Evolutionary conservation across 1,140 invertebrate genomes (phyloP), one percentile per base, ranked within the genome.

Genomic region (Drosophila truncata): DNA sequence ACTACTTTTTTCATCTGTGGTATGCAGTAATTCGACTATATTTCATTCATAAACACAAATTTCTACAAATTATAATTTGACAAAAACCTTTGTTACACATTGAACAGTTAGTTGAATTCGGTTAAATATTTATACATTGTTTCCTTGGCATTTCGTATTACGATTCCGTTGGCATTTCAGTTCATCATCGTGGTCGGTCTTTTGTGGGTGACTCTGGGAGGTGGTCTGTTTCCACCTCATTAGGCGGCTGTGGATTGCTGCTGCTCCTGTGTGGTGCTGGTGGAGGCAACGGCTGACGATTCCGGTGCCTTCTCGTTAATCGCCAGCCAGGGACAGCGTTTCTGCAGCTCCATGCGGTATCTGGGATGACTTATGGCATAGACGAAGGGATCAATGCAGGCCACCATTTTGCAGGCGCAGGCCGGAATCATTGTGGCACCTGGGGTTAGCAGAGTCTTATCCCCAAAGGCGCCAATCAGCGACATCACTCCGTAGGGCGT

Each of bases 361-460:
- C 95, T 95, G n/a, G 97, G 97, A 94, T 98, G 97, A 91, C 96
- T 97, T 65, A 98, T 97, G 13, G 97, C 97, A 84, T 97, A 97
- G 6, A 97, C 96, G 86, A 97, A 97, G 0, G 97, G 97, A 93
- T 98, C 97, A 58, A 98, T 94, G 93, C 97, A 97, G 25, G 97
- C 97, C 2, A 97, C 97, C 44, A 95, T 94, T 94, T 98, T 98
- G 92, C 97, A 97, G 18, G 95, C 94, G 55, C 96, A 95, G 2
- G 97, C 97, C 25, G 97, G 97, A 82, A 98, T 96, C 97, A 98
- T 97, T 0, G 97, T 97, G 1, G 97, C 94, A 0, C 96, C 95
- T 1, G 97, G 97, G 1, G 97, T 97, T 11, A 98, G 93, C 3
- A 97, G 91, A 16, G 94, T 93, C 86, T 96, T 95, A 90, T 97